Conservation (phyloP, 2,113 vertebrate species). For the Callionymus lyra region DNA sequence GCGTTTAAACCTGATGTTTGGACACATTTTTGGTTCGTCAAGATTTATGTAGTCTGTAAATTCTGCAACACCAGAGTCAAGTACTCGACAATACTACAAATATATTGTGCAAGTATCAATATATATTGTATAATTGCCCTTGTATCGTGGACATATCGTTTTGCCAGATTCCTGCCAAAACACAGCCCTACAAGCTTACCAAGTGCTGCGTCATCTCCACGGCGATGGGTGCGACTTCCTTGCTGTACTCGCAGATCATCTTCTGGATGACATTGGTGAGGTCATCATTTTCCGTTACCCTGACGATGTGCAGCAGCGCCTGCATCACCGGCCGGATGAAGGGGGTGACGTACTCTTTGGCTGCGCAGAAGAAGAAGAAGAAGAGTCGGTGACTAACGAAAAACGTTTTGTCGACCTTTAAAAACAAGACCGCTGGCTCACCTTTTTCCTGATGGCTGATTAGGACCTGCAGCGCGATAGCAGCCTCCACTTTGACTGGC, state of each 20-base stretch:
- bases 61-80: too few species aligned
- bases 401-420: background rate
- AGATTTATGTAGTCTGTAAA: too few species aligned
- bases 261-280: slow-evolving; percentile 99
- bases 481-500: slow-evolving; percentile 98
- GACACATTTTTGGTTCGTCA: too few species aligned
- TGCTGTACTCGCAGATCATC: slow-evolving; percentile 99
- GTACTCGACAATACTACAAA: too few species aligned
- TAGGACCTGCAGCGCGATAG: slow-evolving; percentile 94
- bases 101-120: too few species aligned
- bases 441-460: slow-evolving; percentile 99
- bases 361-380: slow-evolving; percentile 42
- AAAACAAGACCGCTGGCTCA: slow-evolving; percentile 33
- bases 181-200: slow-evolving; percentile 62
- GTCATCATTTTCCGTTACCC: slow-evolving; percentile 97
- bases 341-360: slow-evolving; percentile 96
- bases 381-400: background rate
- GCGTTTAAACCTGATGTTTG: too few species aligned
- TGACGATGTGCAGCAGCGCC: slow-evolving; percentile 93
- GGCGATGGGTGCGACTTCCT: slow-evolving; percentile 97
- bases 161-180: too few species aligned
- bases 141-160: too few species aligned
- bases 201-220: slow-evolving; percentile 99
- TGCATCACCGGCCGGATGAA: slow-evolving; percentile 98
- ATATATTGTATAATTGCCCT: too few species aligned